phyloP scores from a whole-genome alignment of 2,888 invertebrate species.

The Macropis europaea region DNA sequence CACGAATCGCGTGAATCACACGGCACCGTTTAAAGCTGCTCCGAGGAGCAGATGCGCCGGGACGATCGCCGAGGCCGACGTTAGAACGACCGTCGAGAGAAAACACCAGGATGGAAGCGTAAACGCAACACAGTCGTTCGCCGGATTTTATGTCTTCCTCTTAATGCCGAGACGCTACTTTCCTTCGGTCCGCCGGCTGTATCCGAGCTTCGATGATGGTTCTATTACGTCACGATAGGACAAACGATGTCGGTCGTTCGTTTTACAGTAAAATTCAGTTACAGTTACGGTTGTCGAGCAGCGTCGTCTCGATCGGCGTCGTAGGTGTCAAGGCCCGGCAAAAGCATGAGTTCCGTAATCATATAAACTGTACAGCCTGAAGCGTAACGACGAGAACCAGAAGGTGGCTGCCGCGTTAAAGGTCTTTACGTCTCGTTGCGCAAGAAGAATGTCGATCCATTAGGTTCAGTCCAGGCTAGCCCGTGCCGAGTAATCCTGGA shows the following conservation, averaged over 20 bases:
- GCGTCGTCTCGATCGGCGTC: constrained; percentile 7
- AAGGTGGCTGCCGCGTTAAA: constrained; percentile 56
- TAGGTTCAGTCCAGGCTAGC: constrained; percentile 49
- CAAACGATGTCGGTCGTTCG: too few species aligned
- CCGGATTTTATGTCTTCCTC: too few species aligned
- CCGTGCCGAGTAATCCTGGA: constrained; percentile 34
- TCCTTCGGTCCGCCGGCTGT: too few species aligned
- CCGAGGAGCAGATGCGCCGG: constrained; percentile 1
- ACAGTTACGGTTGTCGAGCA: background rate
- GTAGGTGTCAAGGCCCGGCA: constrained; percentile 63
- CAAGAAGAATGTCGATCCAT: constrained; percentile 65
- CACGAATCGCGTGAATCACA: constrained; percentile 37
- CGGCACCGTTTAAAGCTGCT: constrained; percentile 6
- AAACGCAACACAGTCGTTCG: too few species aligned
- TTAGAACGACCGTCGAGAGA: constrained; percentile 5
- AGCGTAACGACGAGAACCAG: constrained; percentile 34
- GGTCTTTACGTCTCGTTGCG: constrained; percentile 66
- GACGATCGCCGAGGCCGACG: background rate
- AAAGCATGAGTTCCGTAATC: constrained; percentile 50
- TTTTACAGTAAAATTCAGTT: too few species aligned
- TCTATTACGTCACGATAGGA: too few species aligned
- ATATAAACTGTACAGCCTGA: constrained; percentile 35
- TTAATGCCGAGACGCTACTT: too few species aligned
- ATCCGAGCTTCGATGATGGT: too few species aligned
- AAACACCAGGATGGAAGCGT: too few species aligned